A percentile compares a stretch with the other conserved stretches of the same genome.
Conservation (phyloP, 2,888 invertebrate genomes). For the Dryomyza anilis region DNA sequence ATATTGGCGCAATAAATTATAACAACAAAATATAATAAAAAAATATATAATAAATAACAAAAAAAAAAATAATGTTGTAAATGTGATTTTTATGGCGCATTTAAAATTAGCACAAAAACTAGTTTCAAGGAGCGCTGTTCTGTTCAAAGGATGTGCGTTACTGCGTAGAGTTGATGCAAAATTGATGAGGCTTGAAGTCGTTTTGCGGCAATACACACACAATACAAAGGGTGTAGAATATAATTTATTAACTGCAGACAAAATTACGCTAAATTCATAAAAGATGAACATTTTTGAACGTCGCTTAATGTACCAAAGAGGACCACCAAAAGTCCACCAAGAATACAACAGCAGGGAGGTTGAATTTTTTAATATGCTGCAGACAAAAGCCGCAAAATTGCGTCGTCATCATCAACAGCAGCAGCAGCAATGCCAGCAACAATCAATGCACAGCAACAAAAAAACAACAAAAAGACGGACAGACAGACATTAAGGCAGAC, state of each 20-base stretch:
- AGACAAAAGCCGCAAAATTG: too few species aligned
- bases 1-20: not conserved
- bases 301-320: too few species aligned
- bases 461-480: not conserved
- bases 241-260: too few species aligned
- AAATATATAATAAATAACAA: constrained; percentile 13
- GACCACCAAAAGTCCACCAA: too few species aligned
- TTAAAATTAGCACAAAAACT: constrained; percentile 1
- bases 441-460: not conserved
- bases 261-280: too few species aligned
- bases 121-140: too few species aligned
- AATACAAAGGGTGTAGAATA: too few species aligned
- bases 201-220: too few species aligned
- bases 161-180: not conserved
- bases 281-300: too few species aligned
- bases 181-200: not conserved
- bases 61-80: constrained; percentile 18
- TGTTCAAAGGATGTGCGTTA: not conserved
- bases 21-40: constrained; percentile 11
- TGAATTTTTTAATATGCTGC: too few species aligned
- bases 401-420: not conserved
- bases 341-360: too few species aligned
- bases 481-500: not conserved
- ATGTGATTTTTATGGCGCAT: constrained; percentile 19
- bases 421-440: not conserved